Base-by-base conservation (phyloP, 2,888 invertebrate genomes). In the Leptinotarsa juncta region DNA sequence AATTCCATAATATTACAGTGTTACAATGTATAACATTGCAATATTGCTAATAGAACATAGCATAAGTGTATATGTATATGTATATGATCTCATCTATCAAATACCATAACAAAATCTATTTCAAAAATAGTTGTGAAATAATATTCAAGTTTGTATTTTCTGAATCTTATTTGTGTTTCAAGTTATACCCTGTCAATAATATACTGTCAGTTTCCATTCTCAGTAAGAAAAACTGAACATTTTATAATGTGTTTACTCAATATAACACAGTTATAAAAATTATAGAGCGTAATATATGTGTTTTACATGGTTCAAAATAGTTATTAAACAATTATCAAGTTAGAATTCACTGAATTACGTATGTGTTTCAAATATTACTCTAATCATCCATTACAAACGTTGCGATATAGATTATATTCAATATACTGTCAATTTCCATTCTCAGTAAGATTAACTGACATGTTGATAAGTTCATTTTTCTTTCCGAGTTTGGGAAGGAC, bases 111-210 rank as follows among this genome's bases (percentile, higher is more conserved):
- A 10, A 42, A 42, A 42, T 42, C 2, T 3, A 10, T 10, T 42
- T 23, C 15, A 14, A 42, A 26, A 62, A 62, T 32, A 5, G 5
- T 10, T 62, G 1, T n/a, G 10, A 62, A 4, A 10, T 10, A 62
- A 0, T n/a, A 32, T 32, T 62, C 62, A 2, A 32, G 3, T 62
- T 62, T 62, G 62, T 62, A 62, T 62, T 62, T 62, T 42, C 62
- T 62, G 42, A 62, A 62, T 62, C 62, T 42, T 32, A 42, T 62
- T 15, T 62, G 62, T 62, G 62, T 62, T 62, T n/a, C n/a, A 62
- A 32, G 10, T 62, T 42, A 62, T 62, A 62, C 62, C 62, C 62
- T 32, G 32, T 32, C 32, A 32, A 32, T 32, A 62, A 62, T 4
- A 12, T 1, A 42, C 62, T 62, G 62, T 62, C 42, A 62, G 12